Conservation (phyloP, 2,113 vertebrate species). For the Gorilla gorilla region DNA sequence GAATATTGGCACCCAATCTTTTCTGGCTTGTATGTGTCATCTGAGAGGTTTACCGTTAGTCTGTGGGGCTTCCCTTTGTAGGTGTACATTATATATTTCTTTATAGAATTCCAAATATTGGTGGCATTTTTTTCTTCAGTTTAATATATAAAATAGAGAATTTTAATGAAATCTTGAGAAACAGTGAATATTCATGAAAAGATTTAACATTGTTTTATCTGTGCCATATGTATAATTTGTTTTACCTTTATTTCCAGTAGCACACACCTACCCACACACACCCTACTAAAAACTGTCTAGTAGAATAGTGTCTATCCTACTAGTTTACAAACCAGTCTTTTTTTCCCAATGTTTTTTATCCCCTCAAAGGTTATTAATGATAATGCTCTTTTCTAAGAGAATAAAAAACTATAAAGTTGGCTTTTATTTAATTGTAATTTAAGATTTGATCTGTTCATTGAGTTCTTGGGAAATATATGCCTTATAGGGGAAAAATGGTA, state of each 20-base stretch:
- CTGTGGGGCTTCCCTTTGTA: too few species aligned
- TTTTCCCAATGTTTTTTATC: too few species aligned
- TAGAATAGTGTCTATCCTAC: background rate
- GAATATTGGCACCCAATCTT: too few species aligned
- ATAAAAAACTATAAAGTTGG: background rate
- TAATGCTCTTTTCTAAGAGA: background rate
- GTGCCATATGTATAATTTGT: background rate
- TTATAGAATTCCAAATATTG: background rate
- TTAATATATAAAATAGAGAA: background rate
- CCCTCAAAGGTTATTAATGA: background rate
- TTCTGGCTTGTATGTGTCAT: too few species aligned
- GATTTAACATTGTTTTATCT: background rate
- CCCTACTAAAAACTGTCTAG: background rate
- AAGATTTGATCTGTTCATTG: background rate
- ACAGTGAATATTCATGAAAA: background rate
- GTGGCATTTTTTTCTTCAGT: background rate
- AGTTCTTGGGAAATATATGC: background rate
- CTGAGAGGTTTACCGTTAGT: too few species aligned
- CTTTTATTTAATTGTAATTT: constrained; percentile 18
- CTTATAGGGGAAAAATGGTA: background rate
- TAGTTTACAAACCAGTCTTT: background rate
- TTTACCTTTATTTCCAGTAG: background rate
- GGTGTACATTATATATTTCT: background rate
- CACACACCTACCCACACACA: rapidly evolving
- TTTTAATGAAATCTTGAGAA: background rate